phyloP scores from a whole-genome alignment of 2,113 vertebrate species.

The Lates calcarifer region DNA sequence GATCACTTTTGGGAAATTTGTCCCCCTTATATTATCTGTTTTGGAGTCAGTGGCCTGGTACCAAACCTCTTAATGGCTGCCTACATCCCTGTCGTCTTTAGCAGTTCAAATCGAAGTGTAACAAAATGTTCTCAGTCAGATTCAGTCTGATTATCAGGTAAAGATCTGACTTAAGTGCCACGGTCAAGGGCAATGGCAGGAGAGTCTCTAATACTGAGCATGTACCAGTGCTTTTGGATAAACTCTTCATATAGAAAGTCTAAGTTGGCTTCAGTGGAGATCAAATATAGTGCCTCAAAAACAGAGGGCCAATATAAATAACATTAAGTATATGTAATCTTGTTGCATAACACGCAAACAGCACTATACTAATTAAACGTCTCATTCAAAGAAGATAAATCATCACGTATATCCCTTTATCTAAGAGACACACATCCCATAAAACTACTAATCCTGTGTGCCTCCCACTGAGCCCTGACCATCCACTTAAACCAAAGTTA shows the following conservation, averaged over 20 bases:
- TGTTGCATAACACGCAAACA: constrained; percentile 1
- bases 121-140: neutral
- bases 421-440: neutral
- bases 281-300: neutral
- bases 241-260: neutral
- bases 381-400: constrained; percentile 23
- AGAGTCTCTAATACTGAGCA: neutral
- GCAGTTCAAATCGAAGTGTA: neutral
- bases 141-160: neutral
- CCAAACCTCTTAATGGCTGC: neutral
- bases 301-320: neutral
- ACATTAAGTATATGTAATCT: neutral
- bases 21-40: neutral
- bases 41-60: neutral
- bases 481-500: constrained; percentile 29
- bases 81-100: neutral
- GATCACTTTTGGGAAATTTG: neutral
- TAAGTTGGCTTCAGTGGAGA: neutral
- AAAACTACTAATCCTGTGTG: constrained; percentile 20
- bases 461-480: constrained; percentile 11
- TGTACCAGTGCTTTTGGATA: neutral
- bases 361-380: neutral
- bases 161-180: neutral
- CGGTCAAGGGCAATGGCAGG: neutral
- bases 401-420: neutral